These are phyloP conservation scores for Drosophila nigritarsus DNA, from an alignment of 2,888 invertebrate species.

Conservation along the genomic window DNA sequence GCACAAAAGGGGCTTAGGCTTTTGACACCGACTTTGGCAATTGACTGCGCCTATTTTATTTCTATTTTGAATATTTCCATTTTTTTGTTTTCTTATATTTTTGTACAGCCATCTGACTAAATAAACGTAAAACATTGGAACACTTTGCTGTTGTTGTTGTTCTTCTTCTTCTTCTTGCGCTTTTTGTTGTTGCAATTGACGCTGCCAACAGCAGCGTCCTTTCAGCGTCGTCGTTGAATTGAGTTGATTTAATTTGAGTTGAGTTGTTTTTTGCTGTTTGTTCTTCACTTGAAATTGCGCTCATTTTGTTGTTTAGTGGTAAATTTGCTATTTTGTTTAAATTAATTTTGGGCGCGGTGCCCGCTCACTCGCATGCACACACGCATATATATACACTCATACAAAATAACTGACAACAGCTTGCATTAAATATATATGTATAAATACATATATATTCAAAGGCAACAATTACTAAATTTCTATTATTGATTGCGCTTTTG, in stretches of 20 bases:
- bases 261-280: conserved; percentile 14
- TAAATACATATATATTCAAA: conserved; percentile 7
- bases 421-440: conserved; percentile 28
- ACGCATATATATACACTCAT: conserved; percentile 16
- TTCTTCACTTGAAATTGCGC: conserved; percentile 47
- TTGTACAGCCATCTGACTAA: conserved; percentile 49
- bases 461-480: conserved; percentile 18
- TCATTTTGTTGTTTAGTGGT: conserved; percentile 53
- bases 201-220: conserved; percentile 31
- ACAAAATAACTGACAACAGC: conserved; percentile 16
- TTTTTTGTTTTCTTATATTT: conserved; percentile 2
- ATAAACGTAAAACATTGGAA: conserved; percentile 33
- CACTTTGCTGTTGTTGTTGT: conserved; percentile 12
- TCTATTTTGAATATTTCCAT: conserved; percentile 3
- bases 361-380: conserved; percentile 22
- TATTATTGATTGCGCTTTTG: conserved; percentile 37
- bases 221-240: conserved; percentile 15
- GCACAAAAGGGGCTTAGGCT: conserved; percentile 40
- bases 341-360: conserved; percentile 68
- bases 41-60: conserved; percentile 7
- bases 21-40: conserved; percentile 21
- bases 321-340: conserved; percentile 55
- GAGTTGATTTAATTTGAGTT: neutral
- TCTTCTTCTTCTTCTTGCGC: neutral
- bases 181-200: conserved; percentile 27